Evolutionary conservation across 2,113 vertebrate genomes (phyloP).

Genomic region (Megatriorchis doriae): DNA sequence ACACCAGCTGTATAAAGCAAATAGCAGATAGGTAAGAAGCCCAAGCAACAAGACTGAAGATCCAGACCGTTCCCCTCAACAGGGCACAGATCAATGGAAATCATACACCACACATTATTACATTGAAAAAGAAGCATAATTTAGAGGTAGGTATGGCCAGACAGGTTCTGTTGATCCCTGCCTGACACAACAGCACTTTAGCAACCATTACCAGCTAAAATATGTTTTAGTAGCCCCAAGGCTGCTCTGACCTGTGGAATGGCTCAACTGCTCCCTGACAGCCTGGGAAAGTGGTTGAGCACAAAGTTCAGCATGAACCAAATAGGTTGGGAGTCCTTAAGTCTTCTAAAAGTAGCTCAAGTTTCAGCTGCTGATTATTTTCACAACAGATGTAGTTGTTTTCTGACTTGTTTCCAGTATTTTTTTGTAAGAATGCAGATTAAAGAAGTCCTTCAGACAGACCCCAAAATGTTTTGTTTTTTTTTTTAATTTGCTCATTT

Average conservation of each 20-base stretch:
- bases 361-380: not conserved
- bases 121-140: not conserved
- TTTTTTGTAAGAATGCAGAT: not conserved
- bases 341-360: not conserved
- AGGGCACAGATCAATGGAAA: not conserved
- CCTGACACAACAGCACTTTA: not conserved
- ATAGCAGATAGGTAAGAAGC: not conserved
- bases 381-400: not conserved
- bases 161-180: not conserved
- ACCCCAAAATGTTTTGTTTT: not conserved
- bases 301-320: not conserved
- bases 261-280: not conserved
- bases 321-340: not conserved
- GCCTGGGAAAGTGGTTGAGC: not conserved
- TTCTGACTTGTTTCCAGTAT: not conserved
- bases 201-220: not conserved
- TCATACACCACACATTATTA: accelerated
- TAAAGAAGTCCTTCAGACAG: not conserved
- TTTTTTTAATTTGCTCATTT: not conserved
- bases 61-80: not conserved
- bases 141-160: not conserved
- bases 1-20: not conserved
- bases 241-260: not conserved
- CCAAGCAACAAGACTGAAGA: not conserved
- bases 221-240: not conserved